phyloP scores from a whole-genome alignment of 1,140 invertebrate species.

The Lysiphlebus fabarum region DNA sequence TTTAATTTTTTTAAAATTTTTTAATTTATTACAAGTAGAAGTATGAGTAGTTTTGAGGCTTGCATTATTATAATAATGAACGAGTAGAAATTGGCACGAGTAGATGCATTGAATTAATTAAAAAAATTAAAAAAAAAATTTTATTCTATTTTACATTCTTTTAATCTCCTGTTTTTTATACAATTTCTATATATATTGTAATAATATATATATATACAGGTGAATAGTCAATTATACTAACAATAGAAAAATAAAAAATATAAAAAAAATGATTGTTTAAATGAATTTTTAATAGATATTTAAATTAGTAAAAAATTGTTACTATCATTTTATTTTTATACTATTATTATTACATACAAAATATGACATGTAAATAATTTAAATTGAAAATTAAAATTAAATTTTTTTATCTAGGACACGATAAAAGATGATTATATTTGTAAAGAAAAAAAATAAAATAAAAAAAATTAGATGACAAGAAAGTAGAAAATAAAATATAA shows the following conservation, averaged over 20 bases:
- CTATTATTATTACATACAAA: not conserved
- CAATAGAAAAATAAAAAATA: too few relatives aligned
- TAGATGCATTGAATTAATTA: conserved; percentile 12
- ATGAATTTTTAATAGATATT: too few relatives aligned
- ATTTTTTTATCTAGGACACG: conserved; percentile 18
- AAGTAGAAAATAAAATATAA: conserved; percentile 1
- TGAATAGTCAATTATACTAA: too few relatives aligned
- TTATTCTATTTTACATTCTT: conserved; percentile 3
- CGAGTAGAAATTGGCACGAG: conserved; percentile 20
- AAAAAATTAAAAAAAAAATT: not conserved
- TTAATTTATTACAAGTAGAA: conserved; percentile 8
- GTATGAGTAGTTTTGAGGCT: conserved; percentile 6
- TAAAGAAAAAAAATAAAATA: conserved; percentile 3
- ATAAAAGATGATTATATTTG: conserved; percentile 8
- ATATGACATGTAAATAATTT: conserved; percentile 1
- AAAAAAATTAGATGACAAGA: not conserved
- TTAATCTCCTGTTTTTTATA: too few relatives aligned
- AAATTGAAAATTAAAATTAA: conserved; percentile 12
- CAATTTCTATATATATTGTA: too few relatives aligned
- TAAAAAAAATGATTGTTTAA: too few relatives aligned
- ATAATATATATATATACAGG: too few relatives aligned
- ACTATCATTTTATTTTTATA: too few relatives aligned
- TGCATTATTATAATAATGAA: conserved; percentile 12
- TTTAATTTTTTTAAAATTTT: conserved; percentile 1
- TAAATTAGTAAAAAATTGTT: too few relatives aligned